Percentiles rank a stretch among this genome's conserved stretches.
phyloP scores from a whole-genome alignment of 2,888 invertebrate genomes.

The Lysandra coridon region DNA sequence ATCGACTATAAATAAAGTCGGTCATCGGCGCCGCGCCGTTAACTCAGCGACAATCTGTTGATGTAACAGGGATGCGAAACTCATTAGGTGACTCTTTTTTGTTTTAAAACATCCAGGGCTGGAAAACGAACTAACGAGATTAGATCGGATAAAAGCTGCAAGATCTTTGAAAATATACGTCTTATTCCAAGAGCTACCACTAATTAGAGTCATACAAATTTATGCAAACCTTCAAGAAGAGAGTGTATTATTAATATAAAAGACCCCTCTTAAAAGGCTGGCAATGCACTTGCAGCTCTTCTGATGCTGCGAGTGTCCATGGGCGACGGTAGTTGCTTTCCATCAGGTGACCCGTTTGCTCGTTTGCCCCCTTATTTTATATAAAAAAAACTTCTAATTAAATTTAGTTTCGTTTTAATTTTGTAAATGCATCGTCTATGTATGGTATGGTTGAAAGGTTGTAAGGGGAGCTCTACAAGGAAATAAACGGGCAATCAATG shows the following conservation, averaged over 20 bases:
- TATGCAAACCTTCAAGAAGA: too few species aligned
- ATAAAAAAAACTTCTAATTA: too few species aligned
- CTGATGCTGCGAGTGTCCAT: too few species aligned
- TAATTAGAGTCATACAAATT: too few species aligned
- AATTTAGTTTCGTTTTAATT: not conserved
- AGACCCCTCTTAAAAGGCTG: too few species aligned
- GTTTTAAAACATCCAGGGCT: not conserved
- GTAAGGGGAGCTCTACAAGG: conserved; percentile 30
- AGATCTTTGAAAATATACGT: too few species aligned
- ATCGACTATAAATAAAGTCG: conserved; percentile 38
- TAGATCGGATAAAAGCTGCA: not conserved
- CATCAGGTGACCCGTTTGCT: too few species aligned
- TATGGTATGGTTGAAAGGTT: conserved; percentile 19
- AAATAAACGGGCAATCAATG: conserved; percentile 36
- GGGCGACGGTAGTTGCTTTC: too few species aligned
- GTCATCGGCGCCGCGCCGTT: conserved; percentile 38
- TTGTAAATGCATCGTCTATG: not conserved
- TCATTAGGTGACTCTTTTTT: conserved; percentile 48
- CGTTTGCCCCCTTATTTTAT: too few species aligned
- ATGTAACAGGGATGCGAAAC: conserved; percentile 38
- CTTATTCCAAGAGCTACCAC: too few species aligned
- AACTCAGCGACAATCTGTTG: conserved; percentile 38
- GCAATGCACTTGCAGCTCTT: too few species aligned
- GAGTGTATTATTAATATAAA: too few species aligned
- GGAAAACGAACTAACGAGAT: not conserved